Evolutionary conservation across 2,113 vertebrate species (phyloP), one percentile per base, ranked within the genome.

Genomic region (Notiomystis cincta): DNA sequence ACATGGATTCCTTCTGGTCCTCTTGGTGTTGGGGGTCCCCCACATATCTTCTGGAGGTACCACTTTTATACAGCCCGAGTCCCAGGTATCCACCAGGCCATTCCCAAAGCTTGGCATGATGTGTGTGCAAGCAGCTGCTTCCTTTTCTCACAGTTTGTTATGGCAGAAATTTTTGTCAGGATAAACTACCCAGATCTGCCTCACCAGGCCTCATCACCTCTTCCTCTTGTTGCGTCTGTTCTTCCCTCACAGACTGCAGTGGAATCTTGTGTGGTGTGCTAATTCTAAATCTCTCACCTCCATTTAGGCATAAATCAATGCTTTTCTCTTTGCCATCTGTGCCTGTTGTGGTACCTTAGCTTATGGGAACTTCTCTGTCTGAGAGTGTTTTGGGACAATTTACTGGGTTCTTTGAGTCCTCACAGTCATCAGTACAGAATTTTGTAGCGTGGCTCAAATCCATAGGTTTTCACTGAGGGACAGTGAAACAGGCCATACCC

Each of bases 161-260:
- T 10, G 11, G 33, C 0, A 0, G 14, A 51, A 51, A 15, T 10
- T 50, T 42, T 60, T 51, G 10, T 51, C 33, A 14, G 11, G 37
- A 33, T 33, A 15, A 67, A 31, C 9, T 33, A 11, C 12, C 17
- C 38, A 67, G 37, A 51, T 37, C 33, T 44, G 33, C 53, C 18
- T 67, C 27, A 33, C 25, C 61, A 31, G 9, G 20, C 35, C 13
- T 42, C 30, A 30, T 24, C 51, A 21, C 35, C 31, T 35, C 82
- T 42, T 35, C 16, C 17, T 66, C 31, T 42, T 42, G 11, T 44
- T 35, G 7, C 25, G 25, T 35, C 61, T 42, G 9, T 44, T n/a
- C 33, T 76, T 66, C 33, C 44, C 21, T 27, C 53, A 33, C 7
- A 27, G 9, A 22, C 31, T 60, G 37, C 44, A 15, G 22, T 22